phyloP scores from a whole-genome alignment of 1,140 invertebrate genomes.

The Achatina immaculata region DNA sequence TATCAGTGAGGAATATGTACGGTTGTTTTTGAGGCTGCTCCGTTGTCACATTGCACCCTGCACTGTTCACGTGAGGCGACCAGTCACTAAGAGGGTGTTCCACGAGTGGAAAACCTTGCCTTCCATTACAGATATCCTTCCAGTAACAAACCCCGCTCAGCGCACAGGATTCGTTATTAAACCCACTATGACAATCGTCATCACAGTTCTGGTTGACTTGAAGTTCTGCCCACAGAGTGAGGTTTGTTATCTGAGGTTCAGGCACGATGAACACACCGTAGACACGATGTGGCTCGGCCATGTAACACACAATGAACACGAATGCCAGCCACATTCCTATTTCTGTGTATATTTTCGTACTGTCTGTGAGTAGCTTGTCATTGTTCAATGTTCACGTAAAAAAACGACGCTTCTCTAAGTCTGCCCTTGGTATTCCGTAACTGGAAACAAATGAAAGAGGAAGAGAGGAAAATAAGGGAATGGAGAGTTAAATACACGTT shows the following conservation, averaged over 20 bases:
- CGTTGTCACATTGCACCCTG: neutral
- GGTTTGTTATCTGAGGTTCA: neutral
- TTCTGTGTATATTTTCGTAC: neutral
- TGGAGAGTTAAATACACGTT: too few relatives aligned
- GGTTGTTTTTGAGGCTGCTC: neutral
- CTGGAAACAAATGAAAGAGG: too few relatives aligned
- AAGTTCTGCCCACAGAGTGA: neutral
- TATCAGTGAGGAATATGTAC: neutral
- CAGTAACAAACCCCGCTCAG: neutral
- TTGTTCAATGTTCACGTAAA: too few relatives aligned
- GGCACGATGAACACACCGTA: neutral
- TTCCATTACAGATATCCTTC: constrained; percentile 11
- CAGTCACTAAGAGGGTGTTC: neutral
- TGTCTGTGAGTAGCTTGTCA: too few relatives aligned
- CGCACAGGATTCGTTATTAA: neutral
- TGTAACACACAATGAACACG: neutral
- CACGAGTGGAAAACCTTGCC: neutral
- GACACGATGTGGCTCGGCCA: neutral
- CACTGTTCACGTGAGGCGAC: neutral
- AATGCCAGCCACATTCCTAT: neutral
- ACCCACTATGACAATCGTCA: neutral
- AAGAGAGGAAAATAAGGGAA: too few relatives aligned
- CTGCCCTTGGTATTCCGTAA: too few relatives aligned
- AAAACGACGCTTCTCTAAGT: too few relatives aligned
- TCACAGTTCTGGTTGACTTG: neutral